phyloP scores from a whole-genome alignment of 2,888 invertebrate species.

The Eledona agricola region DNA sequence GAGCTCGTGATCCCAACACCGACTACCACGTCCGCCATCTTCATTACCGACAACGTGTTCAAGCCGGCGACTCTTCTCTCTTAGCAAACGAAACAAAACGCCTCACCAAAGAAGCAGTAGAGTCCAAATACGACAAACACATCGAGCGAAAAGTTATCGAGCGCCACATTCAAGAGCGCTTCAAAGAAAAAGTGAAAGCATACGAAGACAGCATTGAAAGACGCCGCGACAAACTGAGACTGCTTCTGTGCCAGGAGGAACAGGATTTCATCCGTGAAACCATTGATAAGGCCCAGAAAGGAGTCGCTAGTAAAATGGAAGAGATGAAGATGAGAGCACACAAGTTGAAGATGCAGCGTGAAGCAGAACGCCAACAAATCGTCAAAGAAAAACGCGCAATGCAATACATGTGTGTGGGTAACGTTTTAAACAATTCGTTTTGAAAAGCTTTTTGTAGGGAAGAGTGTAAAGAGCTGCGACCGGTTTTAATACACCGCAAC shows the following conservation, averaged over 20 bases:
- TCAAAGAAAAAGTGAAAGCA: constrained; percentile 50
- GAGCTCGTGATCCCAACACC: constrained; percentile 51
- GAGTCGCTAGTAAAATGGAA: constrained; percentile 63
- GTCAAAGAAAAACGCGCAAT: constrained; percentile 61
- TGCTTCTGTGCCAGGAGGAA: constrained; percentile 65
- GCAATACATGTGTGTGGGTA: constrained; percentile 55
- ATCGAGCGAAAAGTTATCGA: constrained; percentile 47
- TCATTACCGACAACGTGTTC: constrained; percentile 50
- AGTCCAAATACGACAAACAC: constrained; percentile 50
- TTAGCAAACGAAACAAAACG: constrained; percentile 29
- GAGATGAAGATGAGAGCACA: constrained; percentile 64
- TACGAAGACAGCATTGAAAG: constrained; percentile 53
- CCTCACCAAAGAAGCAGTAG: constrained; percentile 40
- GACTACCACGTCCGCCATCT: constrained; percentile 47
- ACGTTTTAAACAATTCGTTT: neutral
- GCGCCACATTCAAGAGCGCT: constrained; percentile 50
- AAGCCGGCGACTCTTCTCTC: constrained; percentile 12
- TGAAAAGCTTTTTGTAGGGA: constrained; percentile 40
- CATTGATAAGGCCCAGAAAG: constrained; percentile 65
- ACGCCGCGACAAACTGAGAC: constrained; percentile 62
- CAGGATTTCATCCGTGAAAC: constrained; percentile 65
- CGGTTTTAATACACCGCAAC: constrained; percentile 62
- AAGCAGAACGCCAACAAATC: constrained; percentile 66
- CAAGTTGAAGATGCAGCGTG: constrained; percentile 63
- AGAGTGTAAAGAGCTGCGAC: constrained; percentile 63